Percentiles rank a stretch among this genome's conserved stretches.
Evolutionary conservation across 2,113 vertebrate genomes (phyloP).

Genomic region (Noturus placidus): DNA sequence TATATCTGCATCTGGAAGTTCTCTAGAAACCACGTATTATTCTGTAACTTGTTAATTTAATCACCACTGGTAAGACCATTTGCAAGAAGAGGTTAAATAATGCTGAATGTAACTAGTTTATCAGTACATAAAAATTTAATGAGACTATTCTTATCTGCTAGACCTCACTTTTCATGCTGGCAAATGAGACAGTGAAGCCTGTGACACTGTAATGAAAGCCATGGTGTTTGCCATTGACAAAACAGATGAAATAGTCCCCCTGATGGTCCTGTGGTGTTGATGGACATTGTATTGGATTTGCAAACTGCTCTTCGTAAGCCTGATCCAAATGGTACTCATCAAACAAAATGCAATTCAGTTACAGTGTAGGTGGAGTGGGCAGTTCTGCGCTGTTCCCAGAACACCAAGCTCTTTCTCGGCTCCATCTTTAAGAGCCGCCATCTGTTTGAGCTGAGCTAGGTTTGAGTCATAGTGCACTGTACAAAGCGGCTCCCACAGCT

Average conservation of each 20-base stretch:
- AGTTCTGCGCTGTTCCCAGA: slow-evolving; percentile 41
- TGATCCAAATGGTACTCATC: slow-evolving; percentile 31
- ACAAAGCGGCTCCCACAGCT: slow-evolving; percentile 52
- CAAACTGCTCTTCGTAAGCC: slow-evolving; percentile 1
- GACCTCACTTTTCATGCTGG: not conserved
- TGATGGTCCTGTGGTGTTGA: not conserved
- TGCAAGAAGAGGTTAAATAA: not conserved
- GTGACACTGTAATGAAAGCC: not conserved
- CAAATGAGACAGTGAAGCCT: not conserved
- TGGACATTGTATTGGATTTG: slow-evolving; percentile 7
- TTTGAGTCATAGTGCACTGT: slow-evolving; percentile 43
- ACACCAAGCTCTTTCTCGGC: slow-evolving; percentile 53
- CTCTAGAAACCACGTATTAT: not conserved
- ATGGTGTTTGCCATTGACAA: slow-evolving; percentile 21
- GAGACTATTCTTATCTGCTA: not conserved
- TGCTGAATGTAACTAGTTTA: not conserved
- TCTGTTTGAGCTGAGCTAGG: slow-evolving; percentile 46
- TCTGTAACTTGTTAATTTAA: not conserved
- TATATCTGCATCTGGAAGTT: not conserved
- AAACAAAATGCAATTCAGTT: slow-evolving; percentile 40
- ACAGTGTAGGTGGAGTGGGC: slow-evolving; percentile 62
- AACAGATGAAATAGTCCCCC: not conserved
- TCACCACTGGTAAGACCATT: not conserved
- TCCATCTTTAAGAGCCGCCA: slow-evolving; percentile 51
- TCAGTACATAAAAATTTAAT: not conserved